Evolutionary conservation across 2,113 vertebrate species (phyloP).

Genomic region (Coptodon rendalli): DNA sequence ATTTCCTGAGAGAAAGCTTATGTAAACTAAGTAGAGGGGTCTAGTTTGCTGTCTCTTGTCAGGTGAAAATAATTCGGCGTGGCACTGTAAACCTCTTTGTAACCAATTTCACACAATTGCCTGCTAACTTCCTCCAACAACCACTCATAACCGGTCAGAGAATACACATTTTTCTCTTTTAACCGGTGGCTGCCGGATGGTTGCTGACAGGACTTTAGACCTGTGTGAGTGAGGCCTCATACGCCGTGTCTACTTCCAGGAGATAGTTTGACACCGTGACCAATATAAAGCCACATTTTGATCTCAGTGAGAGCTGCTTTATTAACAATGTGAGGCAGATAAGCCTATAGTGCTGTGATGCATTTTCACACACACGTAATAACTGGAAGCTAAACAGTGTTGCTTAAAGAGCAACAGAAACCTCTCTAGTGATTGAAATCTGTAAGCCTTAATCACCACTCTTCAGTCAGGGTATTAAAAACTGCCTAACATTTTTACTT

Average conservation of each 20-base stretch:
- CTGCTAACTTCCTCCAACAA: not conserved
- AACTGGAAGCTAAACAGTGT: not conserved
- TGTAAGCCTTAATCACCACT: not conserved
- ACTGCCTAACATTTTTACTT: not conserved
- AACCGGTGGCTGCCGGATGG: not conserved
- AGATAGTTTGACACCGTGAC: not conserved
- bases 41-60: not conserved
- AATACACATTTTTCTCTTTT: not conserved
- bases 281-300: not conserved
- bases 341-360: not conserved
- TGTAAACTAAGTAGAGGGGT: not conserved
- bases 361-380: not conserved
- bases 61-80: not conserved
- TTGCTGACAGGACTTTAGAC: not conserved
- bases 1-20: not conserved
- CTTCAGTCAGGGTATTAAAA: conserved; percentile 42
- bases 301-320: not conserved
- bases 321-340: not conserved
- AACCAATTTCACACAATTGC: not conserved
- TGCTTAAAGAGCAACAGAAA: conserved; percentile 18
- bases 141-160: not conserved
- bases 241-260: not conserved
- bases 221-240: not conserved
- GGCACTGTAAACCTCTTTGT: not conserved
- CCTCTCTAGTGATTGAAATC: conserved; percentile 44